Evolutionary conservation across 1,140 invertebrate genomes (phyloP), one percentile per base, ranked within the genome.

Genomic region (Drosophila grimshawi): DNA sequence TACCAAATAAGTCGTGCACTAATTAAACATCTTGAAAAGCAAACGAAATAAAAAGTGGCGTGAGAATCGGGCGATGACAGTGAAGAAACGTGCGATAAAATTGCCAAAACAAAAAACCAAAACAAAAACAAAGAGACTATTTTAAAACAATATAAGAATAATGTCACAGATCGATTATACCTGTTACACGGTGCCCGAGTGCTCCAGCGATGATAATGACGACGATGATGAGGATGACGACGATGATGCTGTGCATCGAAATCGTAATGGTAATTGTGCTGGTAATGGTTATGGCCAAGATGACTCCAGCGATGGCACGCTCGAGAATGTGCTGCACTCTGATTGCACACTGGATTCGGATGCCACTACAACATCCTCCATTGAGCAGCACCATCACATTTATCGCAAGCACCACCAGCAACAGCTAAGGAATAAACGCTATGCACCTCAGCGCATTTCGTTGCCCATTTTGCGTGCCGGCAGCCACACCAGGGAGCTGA

Each of bases 111-210:
- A 39, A 41, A 41, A 41, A 19, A 19, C 53, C 6, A 61, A 77
- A 39, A 11, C 4, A 41, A 41, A 41, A 41, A 0, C 3, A 10
- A 6, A 39, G 51, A 70, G 52, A 70, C 19, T 32, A 29, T 19
- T 57, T 66, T 37, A 19, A 53, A 75, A 39, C 19, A 5, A 19
- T 57, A 39, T 3, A 62, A 43, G 37, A 56, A 37, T 62, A 41
- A 92, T 92, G 90, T 82, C 90, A 6, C 81, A 90, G 70, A 78
- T 90, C 37, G 89, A 92, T 68, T 90, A 86, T 52, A 89, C 86
- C 53, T 92, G 91, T 37, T 92, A 92, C n/a, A 92, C 91, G 11
- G 82, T 92, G 67, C 91, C 86, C 7, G 91, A 92, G 73, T 81
- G 76, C 39, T 79, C 90, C 33, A 77, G 69, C 46, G 81, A 90